A percentile compares a stretch with the other conserved stretches of the same genome.
These are phyloP conservation scores for Tuta absoluta DNA, from an alignment of 2,888 invertebrate genomes.

Conservation along the genomic window DNA sequence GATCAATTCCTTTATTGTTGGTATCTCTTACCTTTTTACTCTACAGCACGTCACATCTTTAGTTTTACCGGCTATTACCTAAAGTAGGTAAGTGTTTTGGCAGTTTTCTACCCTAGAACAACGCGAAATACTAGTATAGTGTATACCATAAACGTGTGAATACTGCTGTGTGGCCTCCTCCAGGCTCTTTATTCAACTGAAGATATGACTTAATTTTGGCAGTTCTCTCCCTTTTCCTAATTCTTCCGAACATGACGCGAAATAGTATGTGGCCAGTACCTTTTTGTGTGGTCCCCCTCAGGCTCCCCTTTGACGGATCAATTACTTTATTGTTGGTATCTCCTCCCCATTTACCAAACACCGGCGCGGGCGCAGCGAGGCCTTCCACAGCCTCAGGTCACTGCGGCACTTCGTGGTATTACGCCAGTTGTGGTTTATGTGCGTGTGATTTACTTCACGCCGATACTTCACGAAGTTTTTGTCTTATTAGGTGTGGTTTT, in stretches of 20 bases:
- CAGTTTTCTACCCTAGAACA: background rate
- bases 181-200: no score
- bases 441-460: constrained; percentile 11
- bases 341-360: constrained; percentile 16
- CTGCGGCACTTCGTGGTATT: constrained; percentile 1
- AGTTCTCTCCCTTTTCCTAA: background rate
- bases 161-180: no score
- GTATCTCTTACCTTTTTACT: constrained; percentile 26
- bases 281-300: constrained; percentile 61
- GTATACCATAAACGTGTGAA: no score
- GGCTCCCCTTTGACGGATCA: constrained; percentile 65
- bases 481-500: background rate
- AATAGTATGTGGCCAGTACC: constrained; percentile 50
- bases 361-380: constrained; percentile 39
- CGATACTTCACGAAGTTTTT: background rate
- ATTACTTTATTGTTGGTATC: constrained; percentile 62
- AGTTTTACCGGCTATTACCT: background rate
- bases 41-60: background rate
- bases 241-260: constrained; percentile 41
- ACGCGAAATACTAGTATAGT: no score
- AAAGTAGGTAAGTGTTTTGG: background rate
- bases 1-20: constrained; percentile 69
- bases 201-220: background rate
- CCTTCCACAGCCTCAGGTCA: constrained; percentile 34
- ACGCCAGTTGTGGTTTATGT: constrained; percentile 11